Percentiles rank a stretch among this genome's conserved stretches.
phyloP scores from a whole-genome alignment of 2,113 vertebrate species.

The Paratilapia polleni region DNA sequence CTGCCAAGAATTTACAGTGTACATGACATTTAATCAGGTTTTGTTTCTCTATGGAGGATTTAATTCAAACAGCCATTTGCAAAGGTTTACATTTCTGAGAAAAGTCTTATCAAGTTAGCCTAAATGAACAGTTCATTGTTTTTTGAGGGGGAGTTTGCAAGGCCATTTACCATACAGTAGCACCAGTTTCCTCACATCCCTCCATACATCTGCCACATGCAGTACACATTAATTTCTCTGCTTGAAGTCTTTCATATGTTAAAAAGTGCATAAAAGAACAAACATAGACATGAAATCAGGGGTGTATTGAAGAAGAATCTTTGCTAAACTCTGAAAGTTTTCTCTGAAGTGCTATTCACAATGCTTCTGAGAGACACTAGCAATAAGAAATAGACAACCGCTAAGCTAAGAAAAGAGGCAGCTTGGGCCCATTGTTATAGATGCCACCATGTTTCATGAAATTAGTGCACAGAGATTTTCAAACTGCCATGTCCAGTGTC shows the following conservation, averaged over 20 bases:
- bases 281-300: neutral
- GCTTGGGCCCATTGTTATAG: too few relatives aligned
- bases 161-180: neutral
- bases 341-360: neutral
- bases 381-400: neutral
- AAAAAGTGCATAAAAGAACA: neutral
- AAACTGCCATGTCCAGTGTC: too few relatives aligned
- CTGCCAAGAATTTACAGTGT: too few relatives aligned
- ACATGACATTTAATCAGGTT: neutral
- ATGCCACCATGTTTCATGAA: neutral
- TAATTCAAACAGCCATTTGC: neutral
- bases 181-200: neutral
- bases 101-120: too few relatives aligned
- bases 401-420: neutral
- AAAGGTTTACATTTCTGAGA: too few relatives aligned
- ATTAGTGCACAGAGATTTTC: neutral
- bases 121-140: too few relatives aligned
- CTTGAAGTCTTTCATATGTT: neutral
- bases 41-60: neutral
- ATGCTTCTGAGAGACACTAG: too few relatives aligned
- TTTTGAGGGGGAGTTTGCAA: too few relatives aligned
- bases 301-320: neutral
- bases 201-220: neutral
- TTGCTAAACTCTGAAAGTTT: neutral
- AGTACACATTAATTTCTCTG: neutral